Conservation (phyloP, 2,113 vertebrate genomes). For the Delphinapterus leucas region DNA sequence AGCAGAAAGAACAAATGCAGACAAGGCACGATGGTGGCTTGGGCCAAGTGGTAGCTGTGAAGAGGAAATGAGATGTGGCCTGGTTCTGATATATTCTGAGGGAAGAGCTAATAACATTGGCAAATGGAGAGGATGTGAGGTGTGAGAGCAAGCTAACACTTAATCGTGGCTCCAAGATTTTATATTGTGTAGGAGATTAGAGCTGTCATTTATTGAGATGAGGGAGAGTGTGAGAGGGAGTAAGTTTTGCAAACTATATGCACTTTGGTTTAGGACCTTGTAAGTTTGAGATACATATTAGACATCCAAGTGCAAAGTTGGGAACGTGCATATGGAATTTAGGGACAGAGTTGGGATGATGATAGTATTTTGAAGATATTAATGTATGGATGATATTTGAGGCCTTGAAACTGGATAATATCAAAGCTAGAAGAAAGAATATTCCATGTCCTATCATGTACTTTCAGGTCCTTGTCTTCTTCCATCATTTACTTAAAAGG, state of each 20-base stretch:
- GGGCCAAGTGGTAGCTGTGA: neutral
- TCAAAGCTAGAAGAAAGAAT: neutral
- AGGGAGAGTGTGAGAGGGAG: neutral
- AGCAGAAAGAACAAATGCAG: neutral
- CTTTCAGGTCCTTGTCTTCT: neutral
- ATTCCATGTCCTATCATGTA: neutral
- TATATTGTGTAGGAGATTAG: neutral
- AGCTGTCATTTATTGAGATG: neutral
- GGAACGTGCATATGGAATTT: neutral
- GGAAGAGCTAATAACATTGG: neutral
- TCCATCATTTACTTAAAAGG: neutral
- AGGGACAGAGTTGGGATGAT: neutral
- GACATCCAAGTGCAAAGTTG: neutral
- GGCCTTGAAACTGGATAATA: neutral
- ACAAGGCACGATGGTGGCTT: neutral
- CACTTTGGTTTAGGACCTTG: neutral
- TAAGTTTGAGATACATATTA: neutral
- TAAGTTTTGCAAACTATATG: neutral
- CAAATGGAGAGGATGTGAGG: neutral
- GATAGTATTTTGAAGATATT: neutral
- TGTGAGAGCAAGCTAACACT: neutral
- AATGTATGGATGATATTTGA: neutral
- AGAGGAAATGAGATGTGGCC: neutral
- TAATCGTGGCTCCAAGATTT: neutral
- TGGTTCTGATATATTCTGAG: neutral